Evolutionary conservation across 2,888 invertebrate genomes (phyloP).

Genomic region (Drosophila yooni): DNA sequence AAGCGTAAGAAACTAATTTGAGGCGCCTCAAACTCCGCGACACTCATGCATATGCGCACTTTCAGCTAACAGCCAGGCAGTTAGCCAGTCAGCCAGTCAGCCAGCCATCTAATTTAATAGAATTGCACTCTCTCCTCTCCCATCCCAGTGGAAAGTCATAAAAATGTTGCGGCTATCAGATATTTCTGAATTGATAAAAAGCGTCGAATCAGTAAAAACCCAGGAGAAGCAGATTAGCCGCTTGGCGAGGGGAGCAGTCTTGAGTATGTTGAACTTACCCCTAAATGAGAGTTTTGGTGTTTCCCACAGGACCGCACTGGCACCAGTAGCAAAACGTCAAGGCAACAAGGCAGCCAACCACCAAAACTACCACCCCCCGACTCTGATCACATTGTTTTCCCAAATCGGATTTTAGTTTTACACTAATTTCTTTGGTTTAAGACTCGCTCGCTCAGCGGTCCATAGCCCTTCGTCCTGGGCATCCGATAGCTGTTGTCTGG

Average conservation of each 20-base stretch:
- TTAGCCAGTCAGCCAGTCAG: not conserved
- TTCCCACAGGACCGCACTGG: conserved; percentile 66
- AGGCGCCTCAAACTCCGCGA: conserved; percentile 55
- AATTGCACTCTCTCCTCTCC: conserved; percentile 26
- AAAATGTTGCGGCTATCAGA: conserved; percentile 71
- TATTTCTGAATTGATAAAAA: conserved; percentile 76
- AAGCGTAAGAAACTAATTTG: conserved; percentile 80
- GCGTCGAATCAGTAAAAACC: conserved; percentile 65
- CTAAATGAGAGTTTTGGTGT: conserved; percentile 54
- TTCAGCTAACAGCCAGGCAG: conserved; percentile 25
- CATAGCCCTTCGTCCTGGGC: conserved; percentile 29
- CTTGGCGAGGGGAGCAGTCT: conserved; percentile 26
- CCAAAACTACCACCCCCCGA: conserved; percentile 18
- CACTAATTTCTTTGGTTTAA: conserved; percentile 84
- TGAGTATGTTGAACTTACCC: conserved; percentile 52
- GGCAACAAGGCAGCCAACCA: conserved; percentile 30
- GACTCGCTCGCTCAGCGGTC: conserved; percentile 51
- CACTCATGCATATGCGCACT: conserved; percentile 72
- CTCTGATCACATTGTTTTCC: conserved; percentile 80
- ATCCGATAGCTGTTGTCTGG: conserved; percentile 53
- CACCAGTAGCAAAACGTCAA: conserved; percentile 9
- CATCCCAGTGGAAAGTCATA: conserved; percentile 58
- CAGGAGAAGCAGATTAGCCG: conserved; percentile 70
- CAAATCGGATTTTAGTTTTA: conserved; percentile 84
- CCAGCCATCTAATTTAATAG: conserved; percentile 59